phyloP scores from a whole-genome alignment of 1,140 invertebrate genomes.

The Hylaeus volcanicus region DNA sequence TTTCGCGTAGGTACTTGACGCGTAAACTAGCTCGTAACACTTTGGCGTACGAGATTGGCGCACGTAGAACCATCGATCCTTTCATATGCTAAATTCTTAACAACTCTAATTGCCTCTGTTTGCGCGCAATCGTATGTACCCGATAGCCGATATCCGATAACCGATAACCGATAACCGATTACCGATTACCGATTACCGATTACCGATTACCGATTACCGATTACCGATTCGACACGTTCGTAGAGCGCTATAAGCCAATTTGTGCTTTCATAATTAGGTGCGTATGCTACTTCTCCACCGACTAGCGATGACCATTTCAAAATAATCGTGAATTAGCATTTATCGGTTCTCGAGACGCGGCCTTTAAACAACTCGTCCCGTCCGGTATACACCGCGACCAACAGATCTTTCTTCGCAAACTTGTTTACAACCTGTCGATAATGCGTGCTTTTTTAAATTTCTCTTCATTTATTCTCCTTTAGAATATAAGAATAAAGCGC shows the following conservation, averaged over 20 bases:
- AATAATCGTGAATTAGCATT: conserved; percentile 19
- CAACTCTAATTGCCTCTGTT: neutral
- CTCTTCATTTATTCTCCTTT: too few relatives aligned
- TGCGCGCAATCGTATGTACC: conserved; percentile 1
- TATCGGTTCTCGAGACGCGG: neutral
- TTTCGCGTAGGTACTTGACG: conserved; percentile 8
- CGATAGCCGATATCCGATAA: neutral
- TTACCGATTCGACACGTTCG: too few relatives aligned
- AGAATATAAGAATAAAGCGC: too few relatives aligned
- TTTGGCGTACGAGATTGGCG: neutral
- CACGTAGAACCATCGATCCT: neutral
- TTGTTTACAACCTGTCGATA: too few relatives aligned
- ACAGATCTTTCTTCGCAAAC: neutral
- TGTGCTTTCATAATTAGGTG: too few relatives aligned
- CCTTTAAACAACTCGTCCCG: conserved; percentile 13
- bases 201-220: too few relatives aligned
- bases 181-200: too few relatives aligned
- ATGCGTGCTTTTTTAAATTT: too few relatives aligned
- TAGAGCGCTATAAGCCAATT: too few relatives aligned
- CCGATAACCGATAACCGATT: too few relatives aligned
- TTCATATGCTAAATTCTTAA: conserved; percentile 33
- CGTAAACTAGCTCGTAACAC: neutral
- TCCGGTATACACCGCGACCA: too few relatives aligned
- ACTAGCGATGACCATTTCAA: neutral
- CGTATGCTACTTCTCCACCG: neutral